phyloP scores from a whole-genome alignment of 2,113 vertebrate genomes.

The Poecilia latipinna region DNA sequence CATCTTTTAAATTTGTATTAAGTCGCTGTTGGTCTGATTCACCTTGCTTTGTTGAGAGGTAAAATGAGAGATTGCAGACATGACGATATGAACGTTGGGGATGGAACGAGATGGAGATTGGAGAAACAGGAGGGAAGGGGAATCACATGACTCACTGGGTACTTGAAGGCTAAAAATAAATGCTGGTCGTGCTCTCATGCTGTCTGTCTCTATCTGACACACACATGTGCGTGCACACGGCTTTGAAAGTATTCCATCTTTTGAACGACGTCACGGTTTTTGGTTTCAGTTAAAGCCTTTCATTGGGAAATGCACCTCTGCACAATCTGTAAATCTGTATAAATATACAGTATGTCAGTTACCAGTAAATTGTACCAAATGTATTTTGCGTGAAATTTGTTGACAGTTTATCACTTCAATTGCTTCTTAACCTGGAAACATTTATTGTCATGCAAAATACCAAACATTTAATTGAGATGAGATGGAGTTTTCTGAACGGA shows the following conservation, averaged over 20 bases:
- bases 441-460: neutral
- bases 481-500: too few species aligned
- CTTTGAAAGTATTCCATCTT: slow-evolving; percentile 23
- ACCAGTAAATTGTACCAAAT: neutral
- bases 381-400: neutral
- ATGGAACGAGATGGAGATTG: slow-evolving; percentile 28
- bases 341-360: neutral
- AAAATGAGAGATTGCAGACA: slow-evolving; percentile 7
- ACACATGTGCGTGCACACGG: slow-evolving; percentile 5
- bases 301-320: neutral
- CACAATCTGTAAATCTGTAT: neutral
- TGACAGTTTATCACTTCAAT: neutral
- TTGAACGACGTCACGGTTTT: slow-evolving; percentile 20
- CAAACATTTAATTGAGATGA: neutral
- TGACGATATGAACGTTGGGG: slow-evolving; percentile 14
- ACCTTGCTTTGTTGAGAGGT: slow-evolving; percentile 11
- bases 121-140: slow-evolving; percentile 40
- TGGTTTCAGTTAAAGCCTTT: slow-evolving; percentile 30
- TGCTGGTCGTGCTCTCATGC: slow-evolving; percentile 59
- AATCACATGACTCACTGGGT: slow-evolving; percentile 75
- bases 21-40: slow-evolving; percentile 16
- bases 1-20: neutral
- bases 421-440: neutral
- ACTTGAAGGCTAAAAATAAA: slow-evolving; percentile 76
- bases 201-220: slow-evolving; percentile 29